Evolutionary conservation across 2,113 vertebrate genomes (phyloP), one percentile per base, ranked within the genome.

Genomic region (Atrichornis clamosus): DNA sequence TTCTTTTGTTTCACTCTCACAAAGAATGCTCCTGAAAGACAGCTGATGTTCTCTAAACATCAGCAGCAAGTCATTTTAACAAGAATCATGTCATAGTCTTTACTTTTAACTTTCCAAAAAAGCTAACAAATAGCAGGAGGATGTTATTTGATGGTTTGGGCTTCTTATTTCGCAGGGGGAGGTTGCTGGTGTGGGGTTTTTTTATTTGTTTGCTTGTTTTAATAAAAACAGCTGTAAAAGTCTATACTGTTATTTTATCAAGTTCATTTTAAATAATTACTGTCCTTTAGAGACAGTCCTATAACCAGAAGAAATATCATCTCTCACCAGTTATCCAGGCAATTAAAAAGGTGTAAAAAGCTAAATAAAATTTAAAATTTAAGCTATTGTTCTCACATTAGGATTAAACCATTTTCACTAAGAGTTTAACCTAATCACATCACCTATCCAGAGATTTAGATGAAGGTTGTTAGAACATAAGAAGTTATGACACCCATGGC

Each of bases 401-500:
- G 21, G 18, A 42, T 21, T 11, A 63, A 81, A 53, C 39, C 19
- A 30, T 62, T 86, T 50, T 56, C 7, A 28, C 18, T 62, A 41
- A 24, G 44, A 55, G 13, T 13, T 13, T 53, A 69, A 60, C 32
- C 28, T 65, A 52, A 46, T 10, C 18, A 27, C 1, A 5, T 24
- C 37, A 69, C n/a, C 16, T 80, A 64, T 32, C 15, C 15, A 67
- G 33, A 74, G 11, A 47, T 33, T 41, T 42, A 41, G 59, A 37
- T 5, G 13, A 64, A 64, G 7, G 28, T 28, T 47, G 32, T 11
- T 76, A 27, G 27, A 80, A 55, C 4, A 8, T 5, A 19, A 3
- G 6, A 73, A 35, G n/a, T 49, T 13, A 41, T 10, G 13, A 35
- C 7, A 44, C 14, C 8, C 0, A 0, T 10, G 10, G 30, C 22